A percentile compares a stretch with the other conserved stretches of the same genome.
Conservation (phyloP, 2,113 vertebrate genomes). For the Mus spicilegus region DNA sequence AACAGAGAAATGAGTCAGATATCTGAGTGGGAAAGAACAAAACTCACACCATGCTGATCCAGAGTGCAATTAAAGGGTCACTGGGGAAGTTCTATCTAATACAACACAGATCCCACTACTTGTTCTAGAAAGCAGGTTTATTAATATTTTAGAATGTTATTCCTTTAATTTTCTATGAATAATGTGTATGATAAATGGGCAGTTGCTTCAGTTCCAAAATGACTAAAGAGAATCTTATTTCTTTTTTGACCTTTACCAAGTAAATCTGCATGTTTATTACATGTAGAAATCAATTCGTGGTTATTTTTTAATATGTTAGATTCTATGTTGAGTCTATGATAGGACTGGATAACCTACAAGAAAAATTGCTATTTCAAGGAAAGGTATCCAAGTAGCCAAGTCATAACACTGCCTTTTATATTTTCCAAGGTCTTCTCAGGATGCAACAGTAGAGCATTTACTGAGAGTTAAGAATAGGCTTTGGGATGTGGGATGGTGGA, state of each 20-base stretch:
- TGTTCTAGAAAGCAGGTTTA: background rate
- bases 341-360: background rate
- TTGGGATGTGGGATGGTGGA: background rate
- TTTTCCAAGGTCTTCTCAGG: background rate
- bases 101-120: background rate
- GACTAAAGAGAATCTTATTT: background rate
- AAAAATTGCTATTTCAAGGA: background rate
- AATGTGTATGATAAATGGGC: background rate
- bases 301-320: background rate
- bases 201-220: background rate
- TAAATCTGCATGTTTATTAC: background rate
- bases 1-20: background rate
- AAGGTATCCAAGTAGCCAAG: rapidly evolving
- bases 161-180: conserved; percentile 42
- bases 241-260: background rate
- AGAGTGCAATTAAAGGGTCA: background rate
- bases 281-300: background rate
- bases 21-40: background rate
- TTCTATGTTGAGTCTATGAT: background rate
- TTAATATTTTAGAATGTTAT: background rate
- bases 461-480: background rate
- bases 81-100: background rate
- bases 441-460: background rate
- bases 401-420: background rate
- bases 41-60: background rate